Percentiles rank a stretch among this genome's conserved stretches.
These are phyloP conservation scores for Empidonax traillii DNA, from an alignment of 2,113 vertebrate genomes.

Conservation along the genomic window DNA sequence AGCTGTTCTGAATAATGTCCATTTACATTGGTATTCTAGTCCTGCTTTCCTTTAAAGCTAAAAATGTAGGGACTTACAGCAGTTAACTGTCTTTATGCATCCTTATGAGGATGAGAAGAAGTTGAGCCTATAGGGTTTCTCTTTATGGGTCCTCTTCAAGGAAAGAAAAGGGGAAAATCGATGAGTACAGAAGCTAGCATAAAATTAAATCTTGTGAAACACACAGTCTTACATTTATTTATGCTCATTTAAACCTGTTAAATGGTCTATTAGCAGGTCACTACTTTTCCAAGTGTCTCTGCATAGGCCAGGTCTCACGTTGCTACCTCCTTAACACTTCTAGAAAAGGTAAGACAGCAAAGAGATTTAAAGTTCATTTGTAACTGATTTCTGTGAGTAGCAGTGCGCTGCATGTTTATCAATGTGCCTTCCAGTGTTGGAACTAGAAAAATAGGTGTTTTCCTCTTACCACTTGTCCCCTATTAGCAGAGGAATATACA, in stretches of 20 bases:
- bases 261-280: not conserved
- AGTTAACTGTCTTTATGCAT: not conserved
- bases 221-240: not conserved
- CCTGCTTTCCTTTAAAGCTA: not conserved
- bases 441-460: not conserved
- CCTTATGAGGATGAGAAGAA: not conserved
- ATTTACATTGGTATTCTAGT: not conserved
- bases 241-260: not conserved
- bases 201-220: slow-evolving; percentile 2
- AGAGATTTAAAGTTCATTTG: slow-evolving; percentile 1
- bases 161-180: not conserved
- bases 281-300: slow-evolving; percentile 3
- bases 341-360: not conserved
- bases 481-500: not conserved
- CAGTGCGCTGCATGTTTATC: not conserved
- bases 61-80: not conserved
- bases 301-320: not conserved
- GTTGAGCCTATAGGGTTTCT: not conserved
- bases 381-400: not conserved
- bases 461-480: not conserved
- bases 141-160: not conserved
- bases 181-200: not conserved
- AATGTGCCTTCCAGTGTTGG: not conserved
- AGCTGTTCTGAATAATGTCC: not conserved
- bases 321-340: not conserved